Conservation (phyloP, 2,888 invertebrate species). For the Caenorhabditis plicata region DNA sequence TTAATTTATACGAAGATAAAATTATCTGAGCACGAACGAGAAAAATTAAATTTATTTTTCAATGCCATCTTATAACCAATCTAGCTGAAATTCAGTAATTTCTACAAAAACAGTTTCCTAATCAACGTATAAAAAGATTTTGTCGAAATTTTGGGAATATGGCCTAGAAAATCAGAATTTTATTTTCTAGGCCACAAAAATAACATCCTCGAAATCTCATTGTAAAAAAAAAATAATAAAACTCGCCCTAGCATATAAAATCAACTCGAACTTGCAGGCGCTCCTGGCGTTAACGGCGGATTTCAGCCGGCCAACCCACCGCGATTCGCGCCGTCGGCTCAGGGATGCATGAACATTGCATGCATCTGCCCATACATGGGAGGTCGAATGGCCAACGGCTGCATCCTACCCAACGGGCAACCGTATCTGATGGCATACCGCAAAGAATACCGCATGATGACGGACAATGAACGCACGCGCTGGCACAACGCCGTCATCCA, state of each 20-base stretch:
- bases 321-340: constrained; percentile 49
- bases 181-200: too few species aligned
- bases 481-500: constrained; percentile 55
- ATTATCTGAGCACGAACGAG: too few species aligned
- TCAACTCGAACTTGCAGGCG: constrained; percentile 10
- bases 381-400: constrained; percentile 50
- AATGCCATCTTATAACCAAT: too few species aligned
- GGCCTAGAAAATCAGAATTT: too few species aligned
- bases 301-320: constrained; percentile 57
- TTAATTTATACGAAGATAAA: too few species aligned
- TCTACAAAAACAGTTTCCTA: too few species aligned
- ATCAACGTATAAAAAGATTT: too few species aligned
- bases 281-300: constrained; percentile 40
- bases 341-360: constrained; percentile 57
- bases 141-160: too few species aligned
- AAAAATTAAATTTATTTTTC: too few species aligned
- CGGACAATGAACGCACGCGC: constrained; percentile 51
- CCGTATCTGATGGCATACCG: constrained; percentile 51
- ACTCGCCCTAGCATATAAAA: not conserved
- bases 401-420: constrained; percentile 49
- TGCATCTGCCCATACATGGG: constrained; percentile 60
- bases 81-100: too few species aligned
- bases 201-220: too few species aligned
- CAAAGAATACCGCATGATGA: constrained; percentile 59
- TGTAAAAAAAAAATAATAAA: too few species aligned